A percentile compares a stretch with the other conserved stretches of the same genome.
Evolutionary conservation across 2,888 invertebrate species (phyloP).

Genomic region (Gymnocheta viridis): DNA sequence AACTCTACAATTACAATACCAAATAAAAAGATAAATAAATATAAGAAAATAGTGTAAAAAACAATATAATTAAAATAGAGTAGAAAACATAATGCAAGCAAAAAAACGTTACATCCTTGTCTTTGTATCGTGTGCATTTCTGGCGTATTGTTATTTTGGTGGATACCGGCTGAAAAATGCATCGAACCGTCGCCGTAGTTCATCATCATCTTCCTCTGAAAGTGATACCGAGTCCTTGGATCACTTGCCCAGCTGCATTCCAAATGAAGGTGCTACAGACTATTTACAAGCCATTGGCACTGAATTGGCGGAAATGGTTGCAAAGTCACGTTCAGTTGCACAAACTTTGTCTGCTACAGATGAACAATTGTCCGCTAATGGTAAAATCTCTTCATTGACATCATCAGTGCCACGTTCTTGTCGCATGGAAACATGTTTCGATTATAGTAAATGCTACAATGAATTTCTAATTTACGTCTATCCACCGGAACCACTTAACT

Average conservation of each 20-base stretch:
- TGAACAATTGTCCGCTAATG: slow-evolving; percentile 20
- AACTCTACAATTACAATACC: slow-evolving; percentile 34
- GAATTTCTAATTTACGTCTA: slow-evolving; percentile 95
- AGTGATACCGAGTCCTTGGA: slow-evolving; percentile 73
- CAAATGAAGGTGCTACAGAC: slow-evolving; percentile 21
- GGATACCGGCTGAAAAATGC: slow-evolving; percentile 87
- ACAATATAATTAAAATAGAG: slow-evolving; percentile 18
- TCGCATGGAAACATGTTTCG: slow-evolving; percentile 97
- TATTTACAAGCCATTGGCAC: slow-evolving; percentile 31
- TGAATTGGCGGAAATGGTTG: slow-evolving; percentile 45
- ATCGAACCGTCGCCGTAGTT: slow-evolving; percentile 79
- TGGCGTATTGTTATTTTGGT: slow-evolving; percentile 90
- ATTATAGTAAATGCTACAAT: slow-evolving; percentile 91
- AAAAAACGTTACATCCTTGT: slow-evolving; percentile 92
- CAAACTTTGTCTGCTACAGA: not conserved
- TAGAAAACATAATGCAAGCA: slow-evolving; percentile 86
- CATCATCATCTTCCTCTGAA: slow-evolving; percentile 61
- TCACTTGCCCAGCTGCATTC: slow-evolving; percentile 74
- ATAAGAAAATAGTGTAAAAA: slow-evolving; percentile 9
- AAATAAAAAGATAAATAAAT: not conserved
- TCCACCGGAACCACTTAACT: slow-evolving; percentile 85
- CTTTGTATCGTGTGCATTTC: slow-evolving; percentile 89
- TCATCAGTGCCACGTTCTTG: slow-evolving; percentile 82
- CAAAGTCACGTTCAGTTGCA: slow-evolving; percentile 6
- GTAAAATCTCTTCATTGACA: not conserved